Percentiles rank a stretch among this genome's conserved stretches.
Conservation (phyloP, 2,113 vertebrate species). For the Prinia subflava region DNA sequence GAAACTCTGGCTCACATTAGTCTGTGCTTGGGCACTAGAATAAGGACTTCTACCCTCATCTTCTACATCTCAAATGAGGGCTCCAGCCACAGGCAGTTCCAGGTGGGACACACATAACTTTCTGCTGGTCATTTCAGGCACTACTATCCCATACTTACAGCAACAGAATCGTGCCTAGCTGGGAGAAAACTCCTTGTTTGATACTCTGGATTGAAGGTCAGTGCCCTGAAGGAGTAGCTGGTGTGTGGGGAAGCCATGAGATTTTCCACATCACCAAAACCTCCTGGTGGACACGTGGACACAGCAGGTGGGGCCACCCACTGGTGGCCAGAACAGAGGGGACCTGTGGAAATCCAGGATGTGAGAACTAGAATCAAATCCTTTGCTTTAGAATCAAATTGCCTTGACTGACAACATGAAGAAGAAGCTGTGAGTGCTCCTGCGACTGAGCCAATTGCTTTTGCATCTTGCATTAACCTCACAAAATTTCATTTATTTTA, state of each 20-base stretch:
- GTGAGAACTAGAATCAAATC: not conserved
- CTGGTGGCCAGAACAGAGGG: not conserved
- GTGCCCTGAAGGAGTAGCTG: not conserved
- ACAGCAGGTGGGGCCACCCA: not conserved
- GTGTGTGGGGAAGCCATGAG: not conserved
- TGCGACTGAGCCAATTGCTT: not conserved
- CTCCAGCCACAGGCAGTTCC: not conserved
- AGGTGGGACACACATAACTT: not conserved
- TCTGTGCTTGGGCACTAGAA: not conserved
- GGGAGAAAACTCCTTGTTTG: not conserved
- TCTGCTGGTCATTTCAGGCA: not conserved
- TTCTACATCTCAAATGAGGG: not conserved
- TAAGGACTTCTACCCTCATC: not conserved
- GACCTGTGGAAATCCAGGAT: not conserved
- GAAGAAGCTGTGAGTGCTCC: not conserved
- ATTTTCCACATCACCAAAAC: not conserved
- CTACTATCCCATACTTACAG: not conserved
- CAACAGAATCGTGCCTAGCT: fast-evolving
- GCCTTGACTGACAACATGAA: not conserved
- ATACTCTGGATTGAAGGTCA: not conserved
- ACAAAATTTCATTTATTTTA: not conserved
- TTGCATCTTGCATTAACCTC: not conserved
- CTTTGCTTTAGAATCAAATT: not conserved
- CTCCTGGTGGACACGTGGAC: not conserved
- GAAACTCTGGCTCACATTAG: not conserved